These are phyloP conservation scores for Hemicrepidius hirtus DNA, from an alignment of 2,888 invertebrate species.

Conservation along the genomic window DNA sequence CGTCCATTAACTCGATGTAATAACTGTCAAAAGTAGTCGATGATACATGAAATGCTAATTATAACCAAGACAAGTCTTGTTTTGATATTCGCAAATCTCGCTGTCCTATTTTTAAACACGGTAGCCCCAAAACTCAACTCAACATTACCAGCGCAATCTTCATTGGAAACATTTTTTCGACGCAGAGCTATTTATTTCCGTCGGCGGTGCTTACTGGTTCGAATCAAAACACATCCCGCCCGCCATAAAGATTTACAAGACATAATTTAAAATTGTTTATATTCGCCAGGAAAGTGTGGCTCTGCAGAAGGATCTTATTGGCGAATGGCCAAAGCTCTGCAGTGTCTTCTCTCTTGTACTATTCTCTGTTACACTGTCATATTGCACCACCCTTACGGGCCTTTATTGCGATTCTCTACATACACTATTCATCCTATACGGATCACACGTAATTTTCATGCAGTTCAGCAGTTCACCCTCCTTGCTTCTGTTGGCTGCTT, in stretches of 20 bases:
- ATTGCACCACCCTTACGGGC: constrained; percentile 46
- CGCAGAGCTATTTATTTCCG: constrained; percentile 19
- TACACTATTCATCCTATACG: constrained; percentile 4
- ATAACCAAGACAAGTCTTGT: constrained; percentile 20
- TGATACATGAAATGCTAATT: constrained; percentile 33
- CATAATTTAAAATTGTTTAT: constrained; percentile 42
- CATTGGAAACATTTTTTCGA: constrained; percentile 23
- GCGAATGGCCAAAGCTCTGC: constrained; percentile 52
- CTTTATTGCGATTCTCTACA: constrained; percentile 8
- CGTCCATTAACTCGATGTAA: constrained; percentile 16
- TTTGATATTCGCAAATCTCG: constrained; percentile 6
- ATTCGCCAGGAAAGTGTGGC: constrained; percentile 17
- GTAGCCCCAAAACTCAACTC: neutral
- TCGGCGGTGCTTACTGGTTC: constrained; percentile 10
- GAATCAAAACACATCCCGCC: constrained; percentile 35
- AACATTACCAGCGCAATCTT: constrained; percentile 29
- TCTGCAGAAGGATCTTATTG: constrained; percentile 51
- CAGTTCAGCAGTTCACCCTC: constrained; percentile 5
- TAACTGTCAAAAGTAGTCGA: constrained; percentile 28
- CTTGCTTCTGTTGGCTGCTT: neutral
- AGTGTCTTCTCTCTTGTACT: constrained; percentile 38
- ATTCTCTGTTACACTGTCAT: constrained; percentile 39
- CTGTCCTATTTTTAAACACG: constrained; percentile 24
- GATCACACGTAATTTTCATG: constrained; percentile 32
- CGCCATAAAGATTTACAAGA: constrained; percentile 32